Evolutionary conservation across 2,797 vertebrate species (phyloP).

Genomic region (Pangasius djambal): DNA sequence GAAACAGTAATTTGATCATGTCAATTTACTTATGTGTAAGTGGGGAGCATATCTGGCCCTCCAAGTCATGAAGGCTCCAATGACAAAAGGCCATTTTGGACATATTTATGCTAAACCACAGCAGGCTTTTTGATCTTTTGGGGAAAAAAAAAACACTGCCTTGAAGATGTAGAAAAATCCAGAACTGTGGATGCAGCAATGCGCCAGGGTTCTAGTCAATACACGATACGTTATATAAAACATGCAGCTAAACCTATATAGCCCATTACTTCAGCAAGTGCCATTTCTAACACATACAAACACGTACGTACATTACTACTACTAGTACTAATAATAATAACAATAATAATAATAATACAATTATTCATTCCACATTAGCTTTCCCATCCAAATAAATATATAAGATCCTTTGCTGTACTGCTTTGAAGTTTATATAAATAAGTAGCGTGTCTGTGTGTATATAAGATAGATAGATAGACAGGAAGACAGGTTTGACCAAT

Average conservation of each 20-base stretch:
- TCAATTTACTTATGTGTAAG: constrained; percentile 63
- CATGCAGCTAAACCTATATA: neutral
- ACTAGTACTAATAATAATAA: neutral
- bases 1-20: constrained; percentile 64
- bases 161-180: constrained; percentile 33
- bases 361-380: neutral
- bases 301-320: neutral
- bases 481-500: neutral
- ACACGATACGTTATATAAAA: neutral
- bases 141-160: neutral
- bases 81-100: constrained; percentile 47
- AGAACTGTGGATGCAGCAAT: neutral
- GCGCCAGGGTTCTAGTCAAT: no score
- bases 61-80: constrained; percentile 46
- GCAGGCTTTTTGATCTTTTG: constrained; percentile 26
- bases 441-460: neutral
- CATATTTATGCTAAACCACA: constrained; percentile 42
- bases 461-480: neutral
- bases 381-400: constrained; percentile 1
- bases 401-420: neutral
- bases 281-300: neutral
- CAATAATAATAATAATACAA: neutral
- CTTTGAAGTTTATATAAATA: neutral
- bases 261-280: neutral
- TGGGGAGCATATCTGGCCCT: constrained; percentile 53